Percentiles rank a stretch among this genome's conserved stretches.
Evolutionary conservation across 2,888 invertebrate species (phyloP).

Genomic region (Nipponacmea schrenckii): DNA sequence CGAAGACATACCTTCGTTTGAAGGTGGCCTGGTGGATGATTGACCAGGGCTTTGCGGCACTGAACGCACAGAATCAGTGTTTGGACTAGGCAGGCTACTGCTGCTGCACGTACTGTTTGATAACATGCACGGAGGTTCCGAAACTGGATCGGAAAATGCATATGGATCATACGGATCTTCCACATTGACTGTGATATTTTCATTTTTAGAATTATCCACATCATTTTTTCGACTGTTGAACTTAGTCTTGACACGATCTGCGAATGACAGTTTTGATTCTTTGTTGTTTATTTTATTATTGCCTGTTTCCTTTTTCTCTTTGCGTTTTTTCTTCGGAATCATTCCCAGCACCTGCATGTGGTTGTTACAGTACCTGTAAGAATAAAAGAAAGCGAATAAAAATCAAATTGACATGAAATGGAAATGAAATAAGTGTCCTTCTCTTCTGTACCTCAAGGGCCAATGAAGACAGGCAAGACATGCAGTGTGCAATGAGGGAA

Average conservation of each 20-base stretch:
- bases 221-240: slow-evolving; percentile 34
- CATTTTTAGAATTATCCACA: slow-evolving; percentile 30
- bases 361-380: slow-evolving; percentile 69
- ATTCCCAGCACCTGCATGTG: slow-evolving; percentile 69
- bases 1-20: slow-evolving; percentile 41
- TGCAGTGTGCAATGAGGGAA: too few species aligned
- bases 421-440: too few species aligned
- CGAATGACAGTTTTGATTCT: slow-evolving; percentile 42
- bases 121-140: slow-evolving; percentile 30
- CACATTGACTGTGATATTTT: slow-evolving; percentile 20
- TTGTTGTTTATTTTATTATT: slow-evolving; percentile 25
- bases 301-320: slow-evolving; percentile 51
- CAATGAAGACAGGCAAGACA: too few species aligned
- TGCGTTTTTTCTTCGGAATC: slow-evolving; percentile 57
- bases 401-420: too few species aligned
- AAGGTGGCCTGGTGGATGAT: slow-evolving; percentile 7
- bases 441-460: too few species aligned
- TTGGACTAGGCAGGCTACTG: slow-evolving; percentile 22
- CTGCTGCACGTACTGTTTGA: slow-evolving; percentile 24
- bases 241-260: slow-evolving; percentile 52
- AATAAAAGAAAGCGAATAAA: slow-evolving; percentile 11
- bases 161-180: slow-evolving; percentile 61
- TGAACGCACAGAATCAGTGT: neutral
- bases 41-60: slow-evolving; percentile 16
- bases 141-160: slow-evolving; percentile 54